These are phyloP conservation scores for Luehdorfia chinensis DNA, from an alignment of 1,140 invertebrate genomes.

Conservation along the genomic window DNA sequence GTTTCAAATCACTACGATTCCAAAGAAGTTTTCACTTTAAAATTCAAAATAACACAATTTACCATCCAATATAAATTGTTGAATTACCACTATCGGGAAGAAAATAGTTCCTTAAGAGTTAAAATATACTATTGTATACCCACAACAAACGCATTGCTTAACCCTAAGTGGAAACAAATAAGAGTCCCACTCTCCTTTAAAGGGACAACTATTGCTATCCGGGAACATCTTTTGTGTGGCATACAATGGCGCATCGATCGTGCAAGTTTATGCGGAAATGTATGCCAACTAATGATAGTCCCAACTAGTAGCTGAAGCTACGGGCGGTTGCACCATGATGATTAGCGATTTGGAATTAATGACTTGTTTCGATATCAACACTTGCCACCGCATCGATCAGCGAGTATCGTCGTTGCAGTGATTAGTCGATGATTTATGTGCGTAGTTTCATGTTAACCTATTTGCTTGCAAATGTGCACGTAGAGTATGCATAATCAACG, in stretches of 20 bases:
- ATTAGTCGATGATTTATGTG: conserved; percentile 50
- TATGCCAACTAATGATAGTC: conserved; percentile 50
- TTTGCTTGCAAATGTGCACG: conserved; percentile 6
- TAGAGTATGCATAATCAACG: conserved; percentile 7
- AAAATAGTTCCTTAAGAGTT: too few relatives aligned
- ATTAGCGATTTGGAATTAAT: conserved; percentile 41
- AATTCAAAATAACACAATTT: too few relatives aligned
- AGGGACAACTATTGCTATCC: conserved; percentile 52
- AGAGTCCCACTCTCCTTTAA: conserved; percentile 44
- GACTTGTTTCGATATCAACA: conserved; percentile 33
- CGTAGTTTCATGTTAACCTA: conserved; percentile 24
- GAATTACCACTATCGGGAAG: too few relatives aligned
- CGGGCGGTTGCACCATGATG: conserved; percentile 25
- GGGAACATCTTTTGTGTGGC: conserved; percentile 54
- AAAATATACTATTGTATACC: conserved; percentile 17
- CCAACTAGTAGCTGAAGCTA: conserved; percentile 54
- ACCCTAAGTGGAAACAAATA: conserved; percentile 49
- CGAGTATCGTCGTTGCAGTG: conserved; percentile 29
- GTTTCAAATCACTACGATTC: too few relatives aligned
- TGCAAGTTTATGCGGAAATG: conserved; percentile 41
- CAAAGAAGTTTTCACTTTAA: too few relatives aligned
- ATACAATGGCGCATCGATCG: conserved; percentile 64
- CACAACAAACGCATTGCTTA: conserved; percentile 5
- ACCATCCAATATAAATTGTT: too few relatives aligned
- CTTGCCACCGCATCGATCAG: conserved; percentile 47